Base-by-base conservation (phyloP, 1,140 invertebrate species). In the Orchestia grillus region DNA sequence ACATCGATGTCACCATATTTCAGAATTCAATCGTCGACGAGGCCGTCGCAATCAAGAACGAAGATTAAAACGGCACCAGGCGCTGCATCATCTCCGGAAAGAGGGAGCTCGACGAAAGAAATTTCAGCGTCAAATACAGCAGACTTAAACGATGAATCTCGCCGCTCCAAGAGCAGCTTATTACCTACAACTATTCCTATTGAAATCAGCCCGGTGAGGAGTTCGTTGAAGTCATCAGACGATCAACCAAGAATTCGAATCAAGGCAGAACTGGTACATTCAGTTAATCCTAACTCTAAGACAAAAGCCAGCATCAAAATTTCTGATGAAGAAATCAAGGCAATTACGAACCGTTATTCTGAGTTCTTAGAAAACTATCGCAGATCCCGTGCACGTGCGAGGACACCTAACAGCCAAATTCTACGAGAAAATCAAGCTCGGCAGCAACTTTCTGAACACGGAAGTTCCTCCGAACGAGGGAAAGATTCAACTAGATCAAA, bases 271-370 rank as follows among this genome's bases (percentile, higher is more conserved):
- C 16, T 94, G 41, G 92, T 94, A 6, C 92, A 94, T 94, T 45
- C 92, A 47, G 40, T 44, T 6, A n/a, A 42, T 45, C 92, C 92
- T 41, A 45, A 94, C 44, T 44, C 92, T n/a, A 44, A 94, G 15
- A 47, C 43, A 16, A 45, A 47, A 47, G 92, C 92, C 36, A 94
- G 43, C 44, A 94, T 94, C 19, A 94, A 94, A 45, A 94, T 94
- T 45, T 94, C 92, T 8, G 92, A 94, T 28, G 44, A 94, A 94
- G 92, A 94, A 94, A 94, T 94, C 40, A 94, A 94, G 44, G 92
- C 92, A 16, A 94, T 94, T 28, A 94, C 92, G 40, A 45, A 44
- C 44, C 43, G 92, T 41, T 94, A 94, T 94, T 44, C 92, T 45
- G 6, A 94, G 44, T 94, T 94, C 44, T 45, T 94, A 40, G 44